Conservation (phyloP, 2,113 vertebrate genomes). For the Pipa parva region DNA sequence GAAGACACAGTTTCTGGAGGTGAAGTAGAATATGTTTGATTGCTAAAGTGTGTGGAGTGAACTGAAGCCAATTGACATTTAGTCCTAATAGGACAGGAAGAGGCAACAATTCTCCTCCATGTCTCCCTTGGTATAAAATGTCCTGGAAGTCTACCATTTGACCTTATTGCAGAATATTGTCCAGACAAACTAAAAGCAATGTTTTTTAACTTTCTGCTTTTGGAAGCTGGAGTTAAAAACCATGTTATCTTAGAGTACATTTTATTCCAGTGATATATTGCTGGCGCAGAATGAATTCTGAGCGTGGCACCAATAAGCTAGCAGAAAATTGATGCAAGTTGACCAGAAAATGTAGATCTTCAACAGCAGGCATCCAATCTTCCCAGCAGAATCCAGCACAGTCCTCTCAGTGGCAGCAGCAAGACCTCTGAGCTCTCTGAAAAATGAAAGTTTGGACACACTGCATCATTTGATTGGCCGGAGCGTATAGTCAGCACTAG, state of each 20-base stretch:
- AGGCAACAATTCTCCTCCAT: not conserved
- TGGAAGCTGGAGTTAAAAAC: not conserved
- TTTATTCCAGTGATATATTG: not conserved
- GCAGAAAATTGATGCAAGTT: not conserved
- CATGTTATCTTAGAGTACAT: slow-evolving; percentile 14
- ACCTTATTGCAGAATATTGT: not conserved
- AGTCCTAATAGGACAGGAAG: not conserved
- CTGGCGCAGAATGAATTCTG: not conserved
- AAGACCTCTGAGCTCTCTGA: not conserved
- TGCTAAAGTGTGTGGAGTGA: not conserved
- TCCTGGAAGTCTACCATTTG: not conserved
- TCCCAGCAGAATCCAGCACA: not conserved
- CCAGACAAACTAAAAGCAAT: not conserved
- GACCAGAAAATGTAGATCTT: not conserved
- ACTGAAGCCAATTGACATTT: too few relatives aligned
- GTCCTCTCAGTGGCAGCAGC: not conserved
- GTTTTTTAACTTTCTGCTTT: not conserved
- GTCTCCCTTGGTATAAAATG: not conserved
- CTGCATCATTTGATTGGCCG: not conserved
- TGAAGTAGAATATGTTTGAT: not conserved
- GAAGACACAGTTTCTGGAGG: not conserved
- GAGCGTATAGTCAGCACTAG: not conserved
- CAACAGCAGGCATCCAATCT: not conserved
- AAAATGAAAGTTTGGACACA: slow-evolving; percentile 4
- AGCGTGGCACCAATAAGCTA: not conserved